Evolutionary conservation across 1,140 invertebrate species (phyloP).

Genomic region (Holotrichia oblita): DNA sequence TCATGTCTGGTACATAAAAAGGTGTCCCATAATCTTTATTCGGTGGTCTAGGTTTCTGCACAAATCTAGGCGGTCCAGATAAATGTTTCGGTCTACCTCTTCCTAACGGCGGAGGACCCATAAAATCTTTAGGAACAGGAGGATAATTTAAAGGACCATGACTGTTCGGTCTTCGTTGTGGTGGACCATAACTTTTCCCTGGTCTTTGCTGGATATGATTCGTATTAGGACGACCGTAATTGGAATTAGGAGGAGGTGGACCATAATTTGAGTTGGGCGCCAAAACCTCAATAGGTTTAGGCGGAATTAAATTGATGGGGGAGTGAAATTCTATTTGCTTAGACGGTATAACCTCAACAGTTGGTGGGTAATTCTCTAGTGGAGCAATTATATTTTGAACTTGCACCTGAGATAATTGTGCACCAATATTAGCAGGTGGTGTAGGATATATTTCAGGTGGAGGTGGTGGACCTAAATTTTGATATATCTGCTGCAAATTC

Average conservation of each 20-base stretch:
- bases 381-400: not conserved
- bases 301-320: not conserved
- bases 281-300: not conserved
- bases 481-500: not conserved
- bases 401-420: not conserved
- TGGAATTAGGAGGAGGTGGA: conserved; percentile 6
- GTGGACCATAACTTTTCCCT: conserved; percentile 10
- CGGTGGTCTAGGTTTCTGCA: conserved; percentile 41
- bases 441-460: not conserved
- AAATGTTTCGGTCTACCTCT: not conserved
- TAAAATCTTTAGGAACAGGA: not conserved
- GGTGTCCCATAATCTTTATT: conserved; percentile 39
- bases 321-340: not conserved
- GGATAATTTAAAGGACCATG: conserved; percentile 24
- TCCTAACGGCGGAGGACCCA: conserved; percentile 1
- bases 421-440: not conserved
- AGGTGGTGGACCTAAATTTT: not conserved
- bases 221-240: not conserved
- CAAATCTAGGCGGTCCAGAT: not conserved
- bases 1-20: conserved; percentile 15
- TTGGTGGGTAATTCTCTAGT: not conserved
- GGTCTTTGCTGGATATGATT: conserved; percentile 9
- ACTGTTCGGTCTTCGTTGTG: not conserved
- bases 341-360: not conserved
- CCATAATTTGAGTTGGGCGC: not conserved